Evolutionary conservation across 2,797 vertebrate genomes (phyloP).

Genomic region (Nothura maculosa): DNA sequence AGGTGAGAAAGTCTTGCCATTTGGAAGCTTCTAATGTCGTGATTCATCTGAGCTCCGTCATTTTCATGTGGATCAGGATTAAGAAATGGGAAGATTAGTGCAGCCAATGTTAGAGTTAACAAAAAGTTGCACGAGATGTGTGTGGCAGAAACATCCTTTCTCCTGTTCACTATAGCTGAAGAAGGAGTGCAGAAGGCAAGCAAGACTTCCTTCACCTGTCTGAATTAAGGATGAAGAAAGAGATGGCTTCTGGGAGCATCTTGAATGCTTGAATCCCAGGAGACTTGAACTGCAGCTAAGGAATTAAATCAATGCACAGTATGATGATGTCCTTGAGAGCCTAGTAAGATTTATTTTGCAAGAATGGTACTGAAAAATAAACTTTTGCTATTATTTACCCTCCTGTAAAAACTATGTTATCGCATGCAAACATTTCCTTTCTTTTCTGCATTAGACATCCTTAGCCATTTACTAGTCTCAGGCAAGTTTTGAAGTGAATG

Average conservation of each 20-base stretch:
- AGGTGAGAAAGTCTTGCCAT: not conserved
- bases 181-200: not conserved
- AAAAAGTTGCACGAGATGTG: not conserved
- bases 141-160: not conserved
- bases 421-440: not conserved
- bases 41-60: too few species aligned
- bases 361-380: not conserved
- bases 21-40: too few species aligned
- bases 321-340: not conserved
- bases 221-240: not conserved
- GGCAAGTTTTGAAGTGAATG: not conserved
- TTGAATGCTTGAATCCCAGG: not conserved
- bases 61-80: not conserved
- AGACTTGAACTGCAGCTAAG: not conserved
- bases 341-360: not conserved
- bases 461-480: not conserved
- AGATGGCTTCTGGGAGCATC: not conserved
- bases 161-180: not conserved
- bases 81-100: not conserved
- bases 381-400: not conserved
- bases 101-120: rapidly evolving
- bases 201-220: not conserved
- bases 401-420: not conserved
- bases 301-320: not conserved
- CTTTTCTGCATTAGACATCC: not conserved